Evolutionary conservation across 2,888 invertebrate species (phyloP).

Genomic region (Portevinia maculata): DNA sequence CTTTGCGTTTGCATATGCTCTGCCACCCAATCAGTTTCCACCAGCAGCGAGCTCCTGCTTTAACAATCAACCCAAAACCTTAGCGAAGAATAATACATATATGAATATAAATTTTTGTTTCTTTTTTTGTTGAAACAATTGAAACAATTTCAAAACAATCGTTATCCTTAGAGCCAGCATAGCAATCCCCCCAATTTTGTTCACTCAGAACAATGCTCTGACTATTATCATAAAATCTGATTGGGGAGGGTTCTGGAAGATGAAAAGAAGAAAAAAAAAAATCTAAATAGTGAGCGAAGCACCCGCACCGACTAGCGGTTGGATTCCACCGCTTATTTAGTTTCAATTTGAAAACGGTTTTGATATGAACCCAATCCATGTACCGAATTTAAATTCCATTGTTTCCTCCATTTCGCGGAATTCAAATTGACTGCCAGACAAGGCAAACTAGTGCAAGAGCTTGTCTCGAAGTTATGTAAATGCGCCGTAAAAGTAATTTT

Average conservation of each 20-base stretch:
- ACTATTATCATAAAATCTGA: conserved; percentile 68
- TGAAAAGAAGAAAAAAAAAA: not conserved
- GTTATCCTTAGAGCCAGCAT: conserved; percentile 34
- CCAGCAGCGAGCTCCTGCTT: not conserved
- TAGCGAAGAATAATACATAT: conserved; percentile 34
- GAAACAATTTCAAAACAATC: conserved; percentile 60
- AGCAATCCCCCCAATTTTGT: conserved; percentile 3
- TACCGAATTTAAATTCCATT: conserved; percentile 17
- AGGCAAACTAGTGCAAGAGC: not conserved
- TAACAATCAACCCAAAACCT: conserved; percentile 56
- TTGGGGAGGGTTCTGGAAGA: conserved; percentile 24
- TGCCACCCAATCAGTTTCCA: not conserved
- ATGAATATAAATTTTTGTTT: too few species aligned
- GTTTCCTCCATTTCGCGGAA: conserved; percentile 10
- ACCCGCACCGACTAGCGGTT: conserved; percentile 21
- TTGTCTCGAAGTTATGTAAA: conserved; percentile 55
- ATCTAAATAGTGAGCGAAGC: not conserved
- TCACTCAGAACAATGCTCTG: conserved; percentile 19
- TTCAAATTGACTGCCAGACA: conserved; percentile 40
- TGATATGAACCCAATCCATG: conserved; percentile 58
- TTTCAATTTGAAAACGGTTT: conserved; percentile 61
- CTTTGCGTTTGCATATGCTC: not conserved
- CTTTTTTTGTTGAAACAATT: conserved; percentile 15
- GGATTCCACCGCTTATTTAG: conserved; percentile 62
- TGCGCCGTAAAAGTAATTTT: conserved; percentile 37